These are phyloP conservation scores for Shargacucullia verbasci DNA, from an alignment of 2,888 invertebrate genomes.

Conservation along the genomic window DNA sequence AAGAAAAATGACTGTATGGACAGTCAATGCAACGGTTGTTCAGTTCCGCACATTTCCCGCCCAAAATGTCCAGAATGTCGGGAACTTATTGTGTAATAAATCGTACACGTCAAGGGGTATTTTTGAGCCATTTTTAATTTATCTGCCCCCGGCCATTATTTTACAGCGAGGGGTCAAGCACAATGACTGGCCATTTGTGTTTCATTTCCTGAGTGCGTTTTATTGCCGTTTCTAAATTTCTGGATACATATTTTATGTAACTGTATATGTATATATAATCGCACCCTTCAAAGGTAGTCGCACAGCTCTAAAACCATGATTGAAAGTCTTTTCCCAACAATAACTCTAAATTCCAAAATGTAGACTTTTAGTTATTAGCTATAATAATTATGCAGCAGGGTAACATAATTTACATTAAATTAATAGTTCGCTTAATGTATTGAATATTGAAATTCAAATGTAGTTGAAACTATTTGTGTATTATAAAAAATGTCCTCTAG, in stretches of 20 bases:
- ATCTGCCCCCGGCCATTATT: conserved; percentile 87
- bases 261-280: conserved; percentile 2
- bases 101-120: conserved; percentile 80
- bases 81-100: conserved; percentile 69
- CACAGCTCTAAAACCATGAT: not conserved
- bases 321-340: not conserved
- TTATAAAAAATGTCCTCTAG: conserved; percentile 37
- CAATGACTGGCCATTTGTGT: conserved; percentile 75
- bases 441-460: conserved; percentile 29
- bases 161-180: conserved; percentile 85
- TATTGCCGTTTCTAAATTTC: conserved; percentile 77
- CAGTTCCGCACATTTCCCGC: conserved; percentile 51
- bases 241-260: conserved; percentile 48
- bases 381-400: conserved; percentile 14
- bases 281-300: not conserved
- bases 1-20: conserved; percentile 40
- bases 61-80: conserved; percentile 57
- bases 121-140: conserved; percentile 88
- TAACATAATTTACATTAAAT: conserved; percentile 32
- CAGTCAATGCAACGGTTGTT: conserved; percentile 31
- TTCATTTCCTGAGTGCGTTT: conserved; percentile 77
- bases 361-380: not conserved
- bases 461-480: conserved; percentile 12
- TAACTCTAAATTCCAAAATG: no score
- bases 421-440: conserved; percentile 5